These are phyloP conservation scores for Apamea anceps DNA, from an alignment of 2,888 invertebrate species.

Conservation along the genomic window DNA sequence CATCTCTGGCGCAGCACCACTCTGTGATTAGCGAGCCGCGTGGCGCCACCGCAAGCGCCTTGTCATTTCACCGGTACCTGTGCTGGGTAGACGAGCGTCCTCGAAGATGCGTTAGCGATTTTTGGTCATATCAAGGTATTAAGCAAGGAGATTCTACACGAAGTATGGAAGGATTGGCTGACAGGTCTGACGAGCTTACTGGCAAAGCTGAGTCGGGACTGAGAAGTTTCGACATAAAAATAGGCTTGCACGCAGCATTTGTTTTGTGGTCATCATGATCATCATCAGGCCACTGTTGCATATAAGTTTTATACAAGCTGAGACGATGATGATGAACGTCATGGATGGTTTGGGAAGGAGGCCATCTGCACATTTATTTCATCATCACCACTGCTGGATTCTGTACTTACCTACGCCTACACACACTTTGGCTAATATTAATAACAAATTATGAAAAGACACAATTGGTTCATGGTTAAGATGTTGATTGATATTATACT, in stretches of 20 bases:
- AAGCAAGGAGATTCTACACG: neutral
- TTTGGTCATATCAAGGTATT: neutral
- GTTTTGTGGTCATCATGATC: too few species aligned
- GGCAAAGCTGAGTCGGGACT: neutral
- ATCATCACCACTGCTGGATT: neutral
- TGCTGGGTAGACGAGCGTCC: conserved; percentile 48
- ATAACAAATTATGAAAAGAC: neutral
- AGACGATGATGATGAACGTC: neutral
- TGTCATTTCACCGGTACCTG: conserved; percentile 71
- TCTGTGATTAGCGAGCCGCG: conserved; percentile 76
- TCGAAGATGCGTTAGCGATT: neutral
- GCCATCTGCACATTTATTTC: too few species aligned
- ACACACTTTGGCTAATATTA: neutral
- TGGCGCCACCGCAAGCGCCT: conserved; percentile 76
- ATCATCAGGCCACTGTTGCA: neutral
- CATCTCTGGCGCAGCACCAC: conserved; percentile 60
- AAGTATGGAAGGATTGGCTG: neutral
- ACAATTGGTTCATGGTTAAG: neutral
- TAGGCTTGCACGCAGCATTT: neutral
- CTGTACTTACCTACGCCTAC: neutral
- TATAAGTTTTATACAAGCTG: neutral
- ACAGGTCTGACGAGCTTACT: neutral
- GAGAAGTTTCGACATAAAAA: neutral
- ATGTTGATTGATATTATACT: neutral
- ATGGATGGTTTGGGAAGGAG: neutral